A percentile compares a stretch with the other conserved stretches of the same genome.
phyloP scores from a whole-genome alignment of 2,888 invertebrate species.

The Carabus problematicus region DNA sequence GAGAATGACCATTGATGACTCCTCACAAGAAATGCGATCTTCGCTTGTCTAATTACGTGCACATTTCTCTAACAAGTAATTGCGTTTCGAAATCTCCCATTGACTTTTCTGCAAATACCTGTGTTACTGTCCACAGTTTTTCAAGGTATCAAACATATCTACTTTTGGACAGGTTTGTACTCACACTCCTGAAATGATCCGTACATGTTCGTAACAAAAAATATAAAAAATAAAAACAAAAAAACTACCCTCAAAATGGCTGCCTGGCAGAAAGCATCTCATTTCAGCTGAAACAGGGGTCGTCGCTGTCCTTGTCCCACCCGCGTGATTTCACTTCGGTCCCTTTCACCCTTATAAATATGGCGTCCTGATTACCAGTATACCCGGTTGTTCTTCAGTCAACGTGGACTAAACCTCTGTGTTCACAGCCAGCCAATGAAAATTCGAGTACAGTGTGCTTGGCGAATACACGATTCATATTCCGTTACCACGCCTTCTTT shows the following conservation, averaged over 20 bases:
- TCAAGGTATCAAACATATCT: constrained; percentile 44
- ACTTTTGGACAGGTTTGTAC: constrained; percentile 57
- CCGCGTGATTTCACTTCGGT: constrained; percentile 61
- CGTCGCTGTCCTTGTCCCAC: constrained; percentile 60
- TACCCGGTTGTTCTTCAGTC: constrained; percentile 58
- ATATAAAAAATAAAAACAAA: constrained; percentile 61
- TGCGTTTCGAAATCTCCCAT: too few species aligned
- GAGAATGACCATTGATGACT: constrained; percentile 26
- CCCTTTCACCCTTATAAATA: constrained; percentile 63
- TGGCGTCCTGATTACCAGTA: constrained; percentile 64
- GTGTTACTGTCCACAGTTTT: constrained; percentile 27
- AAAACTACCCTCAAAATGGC: constrained; percentile 78
- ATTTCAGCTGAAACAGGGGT: constrained; percentile 62
- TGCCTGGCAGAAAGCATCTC: constrained; percentile 67
- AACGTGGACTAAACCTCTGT: constrained; percentile 54
- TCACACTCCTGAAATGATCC: constrained; percentile 60
- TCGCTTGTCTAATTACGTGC: too few species aligned
- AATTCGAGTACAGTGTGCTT: constrained; percentile 33
- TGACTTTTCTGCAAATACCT: too few species aligned
- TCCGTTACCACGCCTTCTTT: constrained; percentile 51
- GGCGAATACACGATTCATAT: constrained; percentile 44
- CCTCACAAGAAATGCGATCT: background rate
- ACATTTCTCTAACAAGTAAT: too few species aligned
- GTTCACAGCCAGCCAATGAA: constrained; percentile 49
- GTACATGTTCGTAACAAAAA: constrained; percentile 59